Percentiles rank a stretch among this genome's conserved stretches.
Conservation (phyloP, 2,888 invertebrate species). For the Drosophila nr. perissopoda region DNA sequence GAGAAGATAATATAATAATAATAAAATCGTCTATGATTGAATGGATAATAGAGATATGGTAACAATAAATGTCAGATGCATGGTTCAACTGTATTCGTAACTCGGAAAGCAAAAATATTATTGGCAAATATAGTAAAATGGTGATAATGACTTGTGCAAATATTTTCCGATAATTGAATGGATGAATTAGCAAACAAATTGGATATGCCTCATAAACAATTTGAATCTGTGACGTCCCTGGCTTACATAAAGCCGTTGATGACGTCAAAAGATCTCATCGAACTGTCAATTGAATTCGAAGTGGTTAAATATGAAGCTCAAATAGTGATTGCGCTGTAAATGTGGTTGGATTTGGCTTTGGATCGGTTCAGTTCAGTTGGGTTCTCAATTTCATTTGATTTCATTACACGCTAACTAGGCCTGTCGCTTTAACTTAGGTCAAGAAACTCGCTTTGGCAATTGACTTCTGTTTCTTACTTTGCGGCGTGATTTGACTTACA, state of each 20-base stretch:
- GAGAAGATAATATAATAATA: no score
- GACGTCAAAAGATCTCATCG: constrained; percentile 42
- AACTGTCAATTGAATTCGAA: constrained; percentile 41
- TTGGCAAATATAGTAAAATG: constrained; percentile 31
- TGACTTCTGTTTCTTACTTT: not conserved
- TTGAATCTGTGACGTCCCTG: constrained; percentile 46
- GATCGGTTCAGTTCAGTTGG: constrained; percentile 1
- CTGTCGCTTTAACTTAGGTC: constrained; percentile 18
- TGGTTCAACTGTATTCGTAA: constrained; percentile 7
- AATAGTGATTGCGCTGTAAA: constrained; percentile 43
- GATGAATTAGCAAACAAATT: constrained; percentile 52
- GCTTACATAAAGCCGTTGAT: constrained; percentile 36
- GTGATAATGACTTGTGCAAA: constrained; percentile 52
- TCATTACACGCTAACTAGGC: constrained; percentile 26
- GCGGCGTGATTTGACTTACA: constrained; percentile 43
- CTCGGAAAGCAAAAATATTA: constrained; percentile 17
- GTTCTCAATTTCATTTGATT: constrained; percentile 43
- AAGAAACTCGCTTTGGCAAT: constrained; percentile 46
- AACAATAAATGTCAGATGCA: constrained; percentile 2
- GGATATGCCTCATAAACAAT: constrained; percentile 13
- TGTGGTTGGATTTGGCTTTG: constrained; percentile 1
- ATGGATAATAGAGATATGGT: constrained; percentile 27
- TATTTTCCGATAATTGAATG: constrained; percentile 60
- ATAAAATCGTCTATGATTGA: not conserved
- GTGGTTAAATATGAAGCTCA: constrained; percentile 19